Conservation (phyloP, 2,888 invertebrate species). For the Conus canariensis region DNA sequence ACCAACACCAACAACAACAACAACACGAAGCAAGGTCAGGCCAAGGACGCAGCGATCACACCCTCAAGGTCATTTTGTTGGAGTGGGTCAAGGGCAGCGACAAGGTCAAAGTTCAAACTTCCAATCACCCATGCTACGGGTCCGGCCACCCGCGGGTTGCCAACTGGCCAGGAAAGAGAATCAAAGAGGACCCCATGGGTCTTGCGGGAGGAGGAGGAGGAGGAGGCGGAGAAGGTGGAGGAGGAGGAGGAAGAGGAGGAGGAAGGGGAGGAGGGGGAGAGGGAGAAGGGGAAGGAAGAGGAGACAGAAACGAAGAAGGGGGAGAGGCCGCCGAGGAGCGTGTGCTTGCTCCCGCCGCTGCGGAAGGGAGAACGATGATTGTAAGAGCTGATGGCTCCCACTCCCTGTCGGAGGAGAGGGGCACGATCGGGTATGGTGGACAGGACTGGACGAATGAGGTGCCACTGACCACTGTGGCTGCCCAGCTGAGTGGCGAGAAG, state of each 20-base stretch:
- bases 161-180: not conserved
- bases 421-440: not conserved
- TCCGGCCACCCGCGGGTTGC: not conserved
- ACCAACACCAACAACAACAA: not conserved
- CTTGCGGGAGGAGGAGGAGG: not conserved
- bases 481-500: not conserved
- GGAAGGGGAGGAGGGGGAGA: not conserved
- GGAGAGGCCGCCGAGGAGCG: no score
- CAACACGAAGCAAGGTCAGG: not conserved
- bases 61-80: constrained; percentile 36
- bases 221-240: not conserved
- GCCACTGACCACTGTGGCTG: not conserved
- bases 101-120: constrained; percentile 32
- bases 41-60: not conserved
- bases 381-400: not conserved
- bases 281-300: not conserved
- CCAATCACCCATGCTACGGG: not conserved
- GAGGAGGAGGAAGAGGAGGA: not conserved
- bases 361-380: not conserved
- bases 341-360: not conserved
- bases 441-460: no score
- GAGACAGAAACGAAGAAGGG: not conserved
- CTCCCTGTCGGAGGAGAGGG: not conserved
- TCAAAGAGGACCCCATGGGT: not conserved
- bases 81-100: constrained; percentile 41